Conservation (phyloP, 2,113 vertebrate species). For the human (Homo sapiens) region GRCh38 chr13:22186501-22187000, state of each 20-base stretch:
- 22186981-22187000: fast-evolving
- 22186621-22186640: background rate
- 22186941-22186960: background rate
- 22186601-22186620: background rate
- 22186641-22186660: background rate
- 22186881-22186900: background rate
- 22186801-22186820: constrained; percentile 10
- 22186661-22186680: background rate
- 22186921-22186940: background rate
- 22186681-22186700: background rate
- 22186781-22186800: background rate
- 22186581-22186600: background rate
- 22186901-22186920: background rate
- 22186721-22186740: background rate
- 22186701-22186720: background rate
- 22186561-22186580: background rate
- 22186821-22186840: constrained; percentile 46
- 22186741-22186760: background rate
- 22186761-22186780: background rate
- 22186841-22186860: background rate
- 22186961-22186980: fast-evolving
- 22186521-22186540: background rate
- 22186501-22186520: background rate
- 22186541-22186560: background rate
- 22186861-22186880: background rate